Conservation (phyloP, 2,113 vertebrate genomes). For the Tamias sibiricus region DNA sequence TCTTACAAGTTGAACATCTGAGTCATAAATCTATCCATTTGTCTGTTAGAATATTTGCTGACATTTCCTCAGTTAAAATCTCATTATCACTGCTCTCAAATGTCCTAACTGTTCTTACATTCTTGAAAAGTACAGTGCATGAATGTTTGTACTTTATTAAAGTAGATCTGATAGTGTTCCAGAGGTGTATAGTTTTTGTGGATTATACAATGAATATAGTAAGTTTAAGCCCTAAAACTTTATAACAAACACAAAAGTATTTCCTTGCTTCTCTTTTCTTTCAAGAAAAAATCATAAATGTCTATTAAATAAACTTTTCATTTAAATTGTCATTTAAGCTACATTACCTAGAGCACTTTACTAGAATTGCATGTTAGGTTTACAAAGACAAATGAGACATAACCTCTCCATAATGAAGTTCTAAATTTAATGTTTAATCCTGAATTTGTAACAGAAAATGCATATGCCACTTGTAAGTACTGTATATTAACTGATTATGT, state of each 20-base stretch:
- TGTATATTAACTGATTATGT: neutral
- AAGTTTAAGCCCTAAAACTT: neutral
- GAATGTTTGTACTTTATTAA: neutral
- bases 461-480: neutral
- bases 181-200: neutral
- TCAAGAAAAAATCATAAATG: neutral
- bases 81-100: neutral
- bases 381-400: neutral
- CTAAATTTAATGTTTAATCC: neutral
- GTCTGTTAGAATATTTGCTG: neutral
- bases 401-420: neutral
- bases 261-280: neutral
- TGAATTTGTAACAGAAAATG: neutral
- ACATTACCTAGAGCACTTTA: neutral
- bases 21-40: neutral
- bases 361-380: neutral
- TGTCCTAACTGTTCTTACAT: neutral
- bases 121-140: neutral
- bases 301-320: neutral
- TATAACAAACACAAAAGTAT: neutral
- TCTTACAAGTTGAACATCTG: neutral
- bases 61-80: neutral
- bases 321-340: neutral
- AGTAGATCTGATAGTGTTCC: neutral
- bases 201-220: neutral